A percentile compares a stretch with the other conserved stretches of the same genome.
Evolutionary conservation across 2,888 invertebrate species (phyloP).

Genomic region (Ichneumoninae sp.): DNA sequence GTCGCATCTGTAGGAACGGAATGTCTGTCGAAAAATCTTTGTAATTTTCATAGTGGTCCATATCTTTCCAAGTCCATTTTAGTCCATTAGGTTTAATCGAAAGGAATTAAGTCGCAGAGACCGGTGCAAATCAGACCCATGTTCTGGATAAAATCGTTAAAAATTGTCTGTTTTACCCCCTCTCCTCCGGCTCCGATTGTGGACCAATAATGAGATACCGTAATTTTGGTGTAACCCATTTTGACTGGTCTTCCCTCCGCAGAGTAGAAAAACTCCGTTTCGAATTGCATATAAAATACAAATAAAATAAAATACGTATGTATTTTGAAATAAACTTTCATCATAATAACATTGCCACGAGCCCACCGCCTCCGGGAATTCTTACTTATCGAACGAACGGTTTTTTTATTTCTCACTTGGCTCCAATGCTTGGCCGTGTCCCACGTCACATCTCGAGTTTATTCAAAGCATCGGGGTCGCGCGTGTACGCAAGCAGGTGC

Average conservation of each 20-base stretch:
- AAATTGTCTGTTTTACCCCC: no score
- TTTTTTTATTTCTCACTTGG: constrained; percentile 20
- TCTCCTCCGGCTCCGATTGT: no score
- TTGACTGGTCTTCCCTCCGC: no score
- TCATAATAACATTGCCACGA: not conserved
- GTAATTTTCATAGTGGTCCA: no score
- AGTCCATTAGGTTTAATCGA: not conserved
- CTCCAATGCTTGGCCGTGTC: not conserved
- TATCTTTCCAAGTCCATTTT: no score
- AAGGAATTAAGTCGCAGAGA: no score
- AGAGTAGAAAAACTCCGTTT: not conserved
- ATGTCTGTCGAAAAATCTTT: not conserved
- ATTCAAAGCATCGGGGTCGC: constrained; percentile 29
- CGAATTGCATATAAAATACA: not conserved
- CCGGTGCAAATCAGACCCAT: no score
- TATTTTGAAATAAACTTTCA: not conserved
- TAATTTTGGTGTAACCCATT: no score
- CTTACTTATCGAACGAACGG: constrained; percentile 18
- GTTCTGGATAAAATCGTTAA: no score
- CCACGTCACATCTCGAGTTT: not conserved
- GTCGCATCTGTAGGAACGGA: not conserved
- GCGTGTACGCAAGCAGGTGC: constrained; percentile 5
- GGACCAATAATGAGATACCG: no score
- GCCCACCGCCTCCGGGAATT: not conserved
- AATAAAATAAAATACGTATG: not conserved